Evolutionary conservation across 2,888 invertebrate species (phyloP).

Genomic region (Patella caerulea): DNA sequence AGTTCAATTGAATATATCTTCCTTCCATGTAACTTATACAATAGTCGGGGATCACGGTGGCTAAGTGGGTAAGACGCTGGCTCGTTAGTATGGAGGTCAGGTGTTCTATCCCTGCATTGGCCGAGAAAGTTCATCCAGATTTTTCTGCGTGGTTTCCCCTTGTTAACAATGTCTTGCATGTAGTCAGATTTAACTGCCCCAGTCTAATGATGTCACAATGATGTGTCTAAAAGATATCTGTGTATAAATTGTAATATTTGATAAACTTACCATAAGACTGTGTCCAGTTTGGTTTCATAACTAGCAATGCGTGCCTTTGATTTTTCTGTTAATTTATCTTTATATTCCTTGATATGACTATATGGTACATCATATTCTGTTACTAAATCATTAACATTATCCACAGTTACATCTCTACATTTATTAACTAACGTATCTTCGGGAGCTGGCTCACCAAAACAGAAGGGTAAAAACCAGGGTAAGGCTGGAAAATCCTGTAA

Average conservation of each 20-base stretch:
- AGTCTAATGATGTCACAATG: neutral
- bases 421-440: slow-evolving; percentile 55
- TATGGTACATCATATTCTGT: slow-evolving; percentile 64
- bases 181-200: neutral
- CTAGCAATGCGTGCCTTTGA: slow-evolving; percentile 64
- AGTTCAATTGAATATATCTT: neutral
- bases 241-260: neutral
- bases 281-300: slow-evolving; percentile 62
- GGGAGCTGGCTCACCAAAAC: slow-evolving; percentile 65
- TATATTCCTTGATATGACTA: slow-evolving; percentile 56
- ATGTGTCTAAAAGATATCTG: neutral
- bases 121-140: too few relatives aligned
- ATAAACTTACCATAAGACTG: slow-evolving; percentile 64
- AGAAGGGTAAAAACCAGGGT: slow-evolving; percentile 69
- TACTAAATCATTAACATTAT: slow-evolving; percentile 66
- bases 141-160: too few relatives aligned
- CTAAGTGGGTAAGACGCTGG: too few relatives aligned
- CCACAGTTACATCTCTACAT: slow-evolving; percentile 55
- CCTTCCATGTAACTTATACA: too few relatives aligned
- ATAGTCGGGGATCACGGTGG: too few relatives aligned
- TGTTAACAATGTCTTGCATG: too few relatives aligned
- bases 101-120: too few relatives aligned
- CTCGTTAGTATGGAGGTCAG: too few relatives aligned
- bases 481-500: slow-evolving; percentile 65
- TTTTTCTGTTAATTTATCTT: slow-evolving; percentile 53